Base-by-base conservation (phyloP, 2,888 invertebrate genomes). In the Tinea pellionella region DNA sequence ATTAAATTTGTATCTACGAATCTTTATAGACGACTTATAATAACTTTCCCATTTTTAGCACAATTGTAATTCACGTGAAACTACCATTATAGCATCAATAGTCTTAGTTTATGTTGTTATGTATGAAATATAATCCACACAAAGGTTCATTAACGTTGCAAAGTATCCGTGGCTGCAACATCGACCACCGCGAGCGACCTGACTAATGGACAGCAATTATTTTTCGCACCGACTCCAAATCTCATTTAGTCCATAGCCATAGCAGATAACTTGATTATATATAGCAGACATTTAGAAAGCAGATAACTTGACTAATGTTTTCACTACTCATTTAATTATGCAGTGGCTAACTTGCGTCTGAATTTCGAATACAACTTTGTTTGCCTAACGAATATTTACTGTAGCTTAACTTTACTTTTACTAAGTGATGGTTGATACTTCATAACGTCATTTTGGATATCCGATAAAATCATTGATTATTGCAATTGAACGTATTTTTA, bases 141-240 rank as follows among this genome's bases (percentile, higher is more conserved):
- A 24, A 47, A 53, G 24, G 53, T 53, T 53, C 53, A 53, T 53
- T 53, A 53, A 18, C 53, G 24, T 53, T 24, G 53, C 53, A 53
- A 53, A 53, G 53, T 53, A 18, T 53, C 24, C 19, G 47, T 15
- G 47, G 67, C 67, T 67, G 67, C 19, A 24, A 19, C 55, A 41
- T 13, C 55, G 55, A n/a, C 42, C 30, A 51, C 32, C 37, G 16
- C 60, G 15, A n/a, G 56, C 60, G 30, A 13, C 24, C 56, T 42
- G 42, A 43, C 60, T 60, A 60, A 60, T 60, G 57, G 53, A 37
- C 53, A 43, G 29, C 60, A 60, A 57, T 60, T 60, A 60, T 60
- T 60, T 60, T 60, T 42, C 19, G 43, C 57, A 57, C 53, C 24
- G 53, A n/a, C 53, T 19, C 13, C 60, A 60, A 60, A 56, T 60